Conservation (phyloP, 53 echinoderm and acorn worm genomes). For the Paracentrotus lividus region DNA sequence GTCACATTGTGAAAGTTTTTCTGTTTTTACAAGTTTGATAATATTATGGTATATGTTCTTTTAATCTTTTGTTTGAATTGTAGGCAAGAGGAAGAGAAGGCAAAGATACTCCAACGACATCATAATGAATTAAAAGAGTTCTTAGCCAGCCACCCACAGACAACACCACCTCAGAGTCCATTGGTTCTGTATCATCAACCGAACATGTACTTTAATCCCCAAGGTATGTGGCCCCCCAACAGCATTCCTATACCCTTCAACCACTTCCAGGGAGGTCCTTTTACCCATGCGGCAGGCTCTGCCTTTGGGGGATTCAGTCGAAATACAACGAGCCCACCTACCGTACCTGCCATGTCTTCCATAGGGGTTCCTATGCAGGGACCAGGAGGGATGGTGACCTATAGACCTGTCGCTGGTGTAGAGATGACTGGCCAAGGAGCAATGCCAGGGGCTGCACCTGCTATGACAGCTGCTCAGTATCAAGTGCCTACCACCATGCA, state of each 20-base stretch:
- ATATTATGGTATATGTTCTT: neutral
- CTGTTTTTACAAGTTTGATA: neutral
- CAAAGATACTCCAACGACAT: constrained; percentile 72
- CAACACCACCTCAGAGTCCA: constrained; percentile 65
- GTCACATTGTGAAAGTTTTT: neutral
- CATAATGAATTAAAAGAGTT: constrained; percentile 75
- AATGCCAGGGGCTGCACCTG: constrained; percentile 53
- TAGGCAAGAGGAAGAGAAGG: constrained; percentile 80
- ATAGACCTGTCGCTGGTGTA: constrained; percentile 4
- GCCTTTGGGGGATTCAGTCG: constrained; percentile 63
- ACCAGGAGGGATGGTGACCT: constrained; percentile 37
- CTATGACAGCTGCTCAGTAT: constrained; percentile 15
- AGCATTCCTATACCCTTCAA: constrained; percentile 59
- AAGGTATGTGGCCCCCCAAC: constrained; percentile 60
- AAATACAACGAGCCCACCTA: constrained; percentile 51
- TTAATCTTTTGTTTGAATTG: constrained; percentile 1
- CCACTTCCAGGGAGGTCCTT: constrained; percentile 65
- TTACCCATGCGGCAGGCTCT: constrained; percentile 55
- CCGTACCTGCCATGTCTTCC: constrained; percentile 68
- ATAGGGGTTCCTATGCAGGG: constrained; percentile 62
- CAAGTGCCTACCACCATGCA: constrained; percentile 69
- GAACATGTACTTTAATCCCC: constrained; percentile 61
- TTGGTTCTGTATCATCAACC: constrained; percentile 38
- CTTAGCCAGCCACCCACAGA: constrained; percentile 46
- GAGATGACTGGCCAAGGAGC: constrained; percentile 20